phyloP scores from a whole-genome alignment of 1,140 invertebrate species.

The Leptopilina clavipes region DNA sequence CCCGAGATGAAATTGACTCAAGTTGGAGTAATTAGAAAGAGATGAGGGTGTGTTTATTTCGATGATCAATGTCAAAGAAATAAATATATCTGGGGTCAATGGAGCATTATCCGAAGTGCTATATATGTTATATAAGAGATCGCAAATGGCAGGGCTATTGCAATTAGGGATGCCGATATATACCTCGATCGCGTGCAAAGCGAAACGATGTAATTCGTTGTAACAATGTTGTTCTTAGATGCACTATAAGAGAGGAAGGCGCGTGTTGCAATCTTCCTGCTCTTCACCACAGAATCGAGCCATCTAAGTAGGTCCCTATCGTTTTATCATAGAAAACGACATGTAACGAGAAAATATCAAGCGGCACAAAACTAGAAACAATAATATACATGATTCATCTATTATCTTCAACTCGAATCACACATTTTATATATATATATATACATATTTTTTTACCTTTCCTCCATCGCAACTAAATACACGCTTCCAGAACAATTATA shows the following conservation, averaged over 20 bases:
- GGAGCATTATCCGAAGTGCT: neutral
- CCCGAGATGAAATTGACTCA: no score
- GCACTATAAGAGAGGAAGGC: conserved; percentile 33
- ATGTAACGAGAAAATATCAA: conserved; percentile 14
- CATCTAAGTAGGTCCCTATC: conserved; percentile 31
- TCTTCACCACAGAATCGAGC: conserved; percentile 27
- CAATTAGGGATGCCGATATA: conserved; percentile 43
- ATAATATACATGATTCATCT: conserved; percentile 25
- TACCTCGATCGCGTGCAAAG: conserved; percentile 43
- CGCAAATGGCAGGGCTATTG: conserved; percentile 36
- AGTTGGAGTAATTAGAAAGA: no score
- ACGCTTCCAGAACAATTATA: no score
- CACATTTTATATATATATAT: neutral
- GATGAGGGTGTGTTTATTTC: no score
- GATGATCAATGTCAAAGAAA: conserved; percentile 19
- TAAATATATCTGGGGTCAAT: conserved; percentile 17
- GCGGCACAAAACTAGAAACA: conserved; percentile 28
- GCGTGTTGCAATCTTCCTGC: conserved; percentile 30
- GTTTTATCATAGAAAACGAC: conserved; percentile 29
- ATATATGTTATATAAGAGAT: conserved; percentile 16
- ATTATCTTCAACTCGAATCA: neutral
- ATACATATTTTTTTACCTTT: neutral
- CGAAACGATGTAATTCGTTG: conserved; percentile 41
- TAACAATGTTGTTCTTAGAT: conserved; percentile 36
- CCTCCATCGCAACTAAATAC: no score